Percentiles rank a stretch among this genome's conserved stretches.
These are phyloP conservation scores for Tonatia bakeri DNA, from an alignment of 2,113 vertebrate species.

Conservation along the genomic window DNA sequence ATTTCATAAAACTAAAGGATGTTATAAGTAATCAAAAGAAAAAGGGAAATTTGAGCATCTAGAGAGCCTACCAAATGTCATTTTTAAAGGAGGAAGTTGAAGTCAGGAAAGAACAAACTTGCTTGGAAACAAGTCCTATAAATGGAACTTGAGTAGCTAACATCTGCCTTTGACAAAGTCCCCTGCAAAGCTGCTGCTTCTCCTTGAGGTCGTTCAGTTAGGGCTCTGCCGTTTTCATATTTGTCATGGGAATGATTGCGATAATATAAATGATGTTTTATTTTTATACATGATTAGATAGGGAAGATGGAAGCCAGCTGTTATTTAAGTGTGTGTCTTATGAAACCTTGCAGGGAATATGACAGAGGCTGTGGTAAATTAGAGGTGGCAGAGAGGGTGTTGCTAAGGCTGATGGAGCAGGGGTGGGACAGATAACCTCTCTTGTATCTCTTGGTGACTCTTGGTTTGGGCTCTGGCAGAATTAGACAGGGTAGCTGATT, in stretches of 20 bases:
- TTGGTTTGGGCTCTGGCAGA: constrained; percentile 26
- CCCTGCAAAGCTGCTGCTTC: constrained; percentile 34
- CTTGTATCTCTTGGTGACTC: not conserved
- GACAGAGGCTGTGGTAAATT: not conserved
- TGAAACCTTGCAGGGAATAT: not conserved
- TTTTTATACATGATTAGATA: constrained; percentile 65
- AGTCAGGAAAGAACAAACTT: constrained; percentile 44
- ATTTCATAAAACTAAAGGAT: constrained; percentile 35
- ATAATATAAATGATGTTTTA: constrained; percentile 65
- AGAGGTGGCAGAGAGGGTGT: not conserved
- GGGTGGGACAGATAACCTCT: not conserved
- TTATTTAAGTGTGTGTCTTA: not conserved
- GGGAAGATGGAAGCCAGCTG: constrained; percentile 54
- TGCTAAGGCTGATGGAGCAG: not conserved
- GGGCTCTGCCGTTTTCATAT: constrained; percentile 51
- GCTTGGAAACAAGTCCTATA: constrained; percentile 56
- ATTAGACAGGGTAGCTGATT: not conserved
- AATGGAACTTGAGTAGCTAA: constrained; percentile 47
- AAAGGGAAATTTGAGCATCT: constrained; percentile 46
- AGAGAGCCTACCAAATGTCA: not conserved
- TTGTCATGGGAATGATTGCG: constrained; percentile 48
- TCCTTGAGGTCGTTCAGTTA: constrained; percentile 25
- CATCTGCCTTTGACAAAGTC: constrained; percentile 49
- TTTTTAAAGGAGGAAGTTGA: constrained; percentile 51
- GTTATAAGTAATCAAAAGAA: constrained; percentile 50